A percentile compares a stretch with the other conserved stretches of the same genome.
Conservation (phyloP, 2,797 vertebrate species). For the Tragopan temminckii region DNA sequence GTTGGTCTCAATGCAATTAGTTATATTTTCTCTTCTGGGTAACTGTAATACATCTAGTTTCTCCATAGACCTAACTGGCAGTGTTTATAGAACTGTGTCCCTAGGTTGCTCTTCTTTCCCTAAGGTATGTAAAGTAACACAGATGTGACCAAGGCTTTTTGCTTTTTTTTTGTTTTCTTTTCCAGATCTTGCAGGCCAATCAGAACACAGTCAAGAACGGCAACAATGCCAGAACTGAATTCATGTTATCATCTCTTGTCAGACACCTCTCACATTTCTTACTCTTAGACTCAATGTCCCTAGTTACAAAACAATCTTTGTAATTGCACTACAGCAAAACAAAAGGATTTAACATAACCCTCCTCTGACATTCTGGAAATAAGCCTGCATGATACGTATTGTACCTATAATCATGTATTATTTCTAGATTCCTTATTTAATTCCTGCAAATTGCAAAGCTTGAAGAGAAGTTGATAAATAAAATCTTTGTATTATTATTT, state of each 20-base stretch:
- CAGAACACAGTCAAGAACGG: constrained; percentile 39
- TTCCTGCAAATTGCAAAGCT: constrained; percentile 25
- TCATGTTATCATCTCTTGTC: constrained; percentile 40
- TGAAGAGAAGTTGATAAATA: constrained; percentile 20
- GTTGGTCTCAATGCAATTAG: constrained; percentile 25
- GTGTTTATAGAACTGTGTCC: constrained; percentile 28
- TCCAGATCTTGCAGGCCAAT: constrained; percentile 20
- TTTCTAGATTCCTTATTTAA: constrained; percentile 43
- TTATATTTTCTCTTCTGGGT: constrained; percentile 44
- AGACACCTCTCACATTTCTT: constrained; percentile 37
- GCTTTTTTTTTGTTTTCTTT: neutral
- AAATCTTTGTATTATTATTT: constrained; percentile 27
- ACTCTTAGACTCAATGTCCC: constrained; percentile 40
- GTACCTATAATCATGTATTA: neutral
- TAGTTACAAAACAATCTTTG: constrained; percentile 37
- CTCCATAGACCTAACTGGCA: constrained; percentile 38
- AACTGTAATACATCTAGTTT: constrained; percentile 42
- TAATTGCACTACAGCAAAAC: constrained; percentile 12
- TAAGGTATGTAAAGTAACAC: constrained; percentile 18
- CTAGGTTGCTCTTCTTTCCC: constrained; percentile 32
- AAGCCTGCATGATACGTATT: neutral
- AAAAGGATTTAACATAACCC: constrained; percentile 43
- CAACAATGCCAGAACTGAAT: constrained; percentile 51
- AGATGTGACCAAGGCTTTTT: neutral
- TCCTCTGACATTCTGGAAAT: constrained; percentile 22